Base-by-base conservation (phyloP, 2,797 vertebrate genomes). In the Periophthalmus magnuspinnatus region DNA sequence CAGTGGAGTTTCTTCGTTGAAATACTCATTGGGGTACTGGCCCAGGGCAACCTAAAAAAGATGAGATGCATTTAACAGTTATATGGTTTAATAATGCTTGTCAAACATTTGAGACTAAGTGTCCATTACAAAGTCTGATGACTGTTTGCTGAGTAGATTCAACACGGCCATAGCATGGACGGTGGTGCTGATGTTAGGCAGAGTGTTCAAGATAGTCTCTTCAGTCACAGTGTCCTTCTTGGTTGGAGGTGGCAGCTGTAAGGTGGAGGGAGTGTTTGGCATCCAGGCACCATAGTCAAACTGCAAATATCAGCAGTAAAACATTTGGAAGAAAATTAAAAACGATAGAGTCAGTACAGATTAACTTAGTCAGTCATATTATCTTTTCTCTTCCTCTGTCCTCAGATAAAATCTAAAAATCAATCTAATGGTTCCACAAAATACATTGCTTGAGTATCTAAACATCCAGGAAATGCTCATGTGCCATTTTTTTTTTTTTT, bases 241-340 rank as follows among this genome's bases (percentile, higher is more conserved):
- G 38, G 61, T 45, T 8, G 38, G 61, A 17, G 61, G 89, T 56
- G 85, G 84, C 0, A 0, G 72, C 65, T 87, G 82, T 55, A 91
- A 64, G 1, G 85, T 2, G 14, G 54, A 1, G 10, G 88, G 88
- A 13, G 24, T 47, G 81, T 90, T 91, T 69, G 86, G 85, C 84
- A 90, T 88, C 86, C 84, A 90, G 67, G 69, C 69, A 16, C 64
- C 82, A 4, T 78, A 86, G 67, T 91, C 86, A 69, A 6, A 88
- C 87, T 92, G 64, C 2, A 70, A 75, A 5, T 5, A 84, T 13
- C 2, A 60, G 13, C 7, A 48, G 17, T 16, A 16, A 48, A 17
- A 48, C 16, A 28, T 4, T 48, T 45, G 45, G 8, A 0, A 11
- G 11, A 48, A 6, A 16, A 48, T 48, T 47, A 47, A 21, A 22